These are phyloP conservation scores for Rutpela maculata DNA, from an alignment of 2,888 invertebrate genomes.

Conservation along the genomic window DNA sequence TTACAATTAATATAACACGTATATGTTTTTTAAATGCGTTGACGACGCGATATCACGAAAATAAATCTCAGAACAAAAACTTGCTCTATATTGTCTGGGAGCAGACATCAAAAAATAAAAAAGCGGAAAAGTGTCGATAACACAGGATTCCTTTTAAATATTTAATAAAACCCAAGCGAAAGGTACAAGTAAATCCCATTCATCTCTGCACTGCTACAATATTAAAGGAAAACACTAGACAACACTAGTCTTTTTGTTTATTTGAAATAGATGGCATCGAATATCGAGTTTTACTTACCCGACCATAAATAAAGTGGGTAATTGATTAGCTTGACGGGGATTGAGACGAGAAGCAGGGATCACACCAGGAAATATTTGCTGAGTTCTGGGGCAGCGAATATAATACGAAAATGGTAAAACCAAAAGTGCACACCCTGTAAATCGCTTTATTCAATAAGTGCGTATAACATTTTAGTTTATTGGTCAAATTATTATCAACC, in stretches of 20 bases:
- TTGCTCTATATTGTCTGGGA: neutral
- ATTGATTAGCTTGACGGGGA: conserved; percentile 43
- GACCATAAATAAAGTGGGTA: conserved; percentile 40
- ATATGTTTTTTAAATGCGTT: too few species aligned
- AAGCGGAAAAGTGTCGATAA: conserved; percentile 4
- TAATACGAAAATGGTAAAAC: too few species aligned
- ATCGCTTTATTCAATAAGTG: too few species aligned
- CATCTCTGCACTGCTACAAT: conserved; percentile 19
- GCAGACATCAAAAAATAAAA: neutral
- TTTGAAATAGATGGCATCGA: conserved; percentile 40
- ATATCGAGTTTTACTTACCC: conserved; percentile 26
- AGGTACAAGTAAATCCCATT: conserved; percentile 17
- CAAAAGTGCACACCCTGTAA: too few species aligned
- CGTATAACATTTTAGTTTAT: too few species aligned
- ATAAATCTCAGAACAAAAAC: neutral
- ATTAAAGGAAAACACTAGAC: conserved; percentile 17
- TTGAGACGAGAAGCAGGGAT: conserved; percentile 20
- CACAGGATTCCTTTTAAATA: conserved; percentile 21
- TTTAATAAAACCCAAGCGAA: conserved; percentile 13
- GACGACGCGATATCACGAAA: neutral
- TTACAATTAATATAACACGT: too few species aligned
- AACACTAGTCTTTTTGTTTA: conserved; percentile 29
- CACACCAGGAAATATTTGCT: conserved; percentile 4
- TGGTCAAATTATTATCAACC: too few species aligned
- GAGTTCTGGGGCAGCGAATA: neutral